Evolutionary conservation across 2,113 vertebrate species (phyloP).

Genomic region (Puma concolor): DNA sequence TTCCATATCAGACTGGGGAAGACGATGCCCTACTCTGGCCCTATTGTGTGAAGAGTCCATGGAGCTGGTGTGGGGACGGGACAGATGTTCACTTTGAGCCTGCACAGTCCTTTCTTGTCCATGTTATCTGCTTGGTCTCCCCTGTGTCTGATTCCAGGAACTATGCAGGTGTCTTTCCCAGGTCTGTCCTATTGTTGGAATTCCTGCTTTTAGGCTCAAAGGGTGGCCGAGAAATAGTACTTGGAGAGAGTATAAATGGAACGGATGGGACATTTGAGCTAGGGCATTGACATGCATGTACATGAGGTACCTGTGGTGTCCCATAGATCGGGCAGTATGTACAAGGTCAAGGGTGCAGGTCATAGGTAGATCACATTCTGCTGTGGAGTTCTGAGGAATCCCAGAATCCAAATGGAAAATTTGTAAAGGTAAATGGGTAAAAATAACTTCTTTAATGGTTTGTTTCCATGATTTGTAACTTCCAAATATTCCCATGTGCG

Average conservation of each 20-base stretch:
- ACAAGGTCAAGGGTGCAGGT: neutral
- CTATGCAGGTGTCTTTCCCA: neutral
- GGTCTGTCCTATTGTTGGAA: neutral
- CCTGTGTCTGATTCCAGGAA: neutral
- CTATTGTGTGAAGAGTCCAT: neutral
- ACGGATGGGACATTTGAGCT: neutral
- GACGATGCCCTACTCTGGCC: too few species aligned
- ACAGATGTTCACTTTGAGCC: neutral
- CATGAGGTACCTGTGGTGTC: neutral
- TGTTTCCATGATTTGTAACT: neutral
- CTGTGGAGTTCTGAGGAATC: neutral
- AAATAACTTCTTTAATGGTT: neutral
- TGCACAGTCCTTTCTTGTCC: neutral
- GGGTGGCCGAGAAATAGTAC: neutral
- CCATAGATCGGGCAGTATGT: neutral
- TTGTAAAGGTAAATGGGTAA: neutral
- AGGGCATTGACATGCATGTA: rapidly evolving
- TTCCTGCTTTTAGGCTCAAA: neutral
- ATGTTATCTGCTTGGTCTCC: neutral
- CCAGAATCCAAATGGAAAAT: neutral
- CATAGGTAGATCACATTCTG: neutral
- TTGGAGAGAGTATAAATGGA: neutral
- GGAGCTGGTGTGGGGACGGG: neutral
- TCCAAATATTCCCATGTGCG: neutral
- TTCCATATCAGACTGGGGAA: neutral